A percentile compares a stretch with the other conserved stretches of the same genome.
phyloP scores from a whole-genome alignment of 2,888 invertebrate species.

The Lycocerus yunnanus region DNA sequence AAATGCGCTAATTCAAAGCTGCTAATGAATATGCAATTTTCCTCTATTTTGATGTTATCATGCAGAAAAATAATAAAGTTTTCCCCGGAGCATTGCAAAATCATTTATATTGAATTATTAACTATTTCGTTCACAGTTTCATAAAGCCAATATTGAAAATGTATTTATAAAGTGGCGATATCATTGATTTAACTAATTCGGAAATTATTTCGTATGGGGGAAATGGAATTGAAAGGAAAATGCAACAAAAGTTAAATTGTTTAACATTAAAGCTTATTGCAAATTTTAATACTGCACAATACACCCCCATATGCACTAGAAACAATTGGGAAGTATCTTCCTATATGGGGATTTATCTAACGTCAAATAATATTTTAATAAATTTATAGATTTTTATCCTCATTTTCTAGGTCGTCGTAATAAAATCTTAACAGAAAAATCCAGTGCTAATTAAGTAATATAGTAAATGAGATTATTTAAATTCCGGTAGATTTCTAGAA shows the following conservation, averaged over 20 bases:
- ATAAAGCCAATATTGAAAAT: not conserved
- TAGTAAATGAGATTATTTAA: too few relatives aligned
- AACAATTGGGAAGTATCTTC: not conserved
- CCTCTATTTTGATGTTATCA: slow-evolving; percentile 31
- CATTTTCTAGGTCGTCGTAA: too few relatives aligned
- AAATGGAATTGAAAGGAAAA: not conserved
- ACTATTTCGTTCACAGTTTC: not conserved
- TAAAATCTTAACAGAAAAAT: too few relatives aligned
- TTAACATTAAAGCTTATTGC: not conserved
- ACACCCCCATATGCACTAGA: not conserved
- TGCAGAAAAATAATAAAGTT: slow-evolving; percentile 36
- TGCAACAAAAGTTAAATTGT: not conserved
- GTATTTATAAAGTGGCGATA: not conserved
- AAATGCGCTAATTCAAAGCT: slow-evolving; percentile 28
- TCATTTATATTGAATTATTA: slow-evolving; percentile 42
- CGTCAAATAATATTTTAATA: not conserved
- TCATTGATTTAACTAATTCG: not conserved
- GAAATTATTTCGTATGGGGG: not conserved
- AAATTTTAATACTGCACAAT: not conserved
- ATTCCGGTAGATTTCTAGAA: too few relatives aligned
- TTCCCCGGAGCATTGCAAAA: slow-evolving; percentile 32
- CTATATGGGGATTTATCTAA: not conserved
- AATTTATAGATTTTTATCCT: too few relatives aligned
- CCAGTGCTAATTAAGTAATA: too few relatives aligned
- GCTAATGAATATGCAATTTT: slow-evolving; percentile 33